Conservation (phyloP, 1,140 invertebrate genomes). For the Adoxophyes honmai region DNA sequence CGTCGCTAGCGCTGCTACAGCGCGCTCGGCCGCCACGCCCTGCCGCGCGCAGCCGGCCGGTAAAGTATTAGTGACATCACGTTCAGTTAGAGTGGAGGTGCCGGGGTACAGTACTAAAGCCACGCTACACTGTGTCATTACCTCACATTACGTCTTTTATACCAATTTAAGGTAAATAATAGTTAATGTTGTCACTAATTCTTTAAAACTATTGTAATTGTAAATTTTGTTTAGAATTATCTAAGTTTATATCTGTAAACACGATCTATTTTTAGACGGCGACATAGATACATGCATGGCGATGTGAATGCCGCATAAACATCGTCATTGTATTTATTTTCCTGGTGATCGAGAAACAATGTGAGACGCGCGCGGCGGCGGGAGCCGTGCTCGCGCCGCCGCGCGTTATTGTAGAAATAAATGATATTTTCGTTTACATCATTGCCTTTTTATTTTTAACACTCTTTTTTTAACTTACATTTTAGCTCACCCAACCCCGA, state of each 20-base stretch:
- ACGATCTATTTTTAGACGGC: constrained; percentile 53
- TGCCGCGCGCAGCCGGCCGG: too few relatives aligned
- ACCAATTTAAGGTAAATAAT: constrained; percentile 46
- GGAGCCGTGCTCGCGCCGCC: constrained; percentile 34
- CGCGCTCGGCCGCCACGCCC: too few relatives aligned
- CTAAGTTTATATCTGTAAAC: constrained; percentile 50
- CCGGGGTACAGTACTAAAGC: constrained; percentile 36
- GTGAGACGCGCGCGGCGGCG: constrained; percentile 65
- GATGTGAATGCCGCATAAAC: constrained; percentile 43
- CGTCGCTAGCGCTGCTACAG: too few relatives aligned
- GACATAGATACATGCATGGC: constrained; percentile 56
- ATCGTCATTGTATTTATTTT: constrained; percentile 67
- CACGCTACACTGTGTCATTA: constrained; percentile 62
- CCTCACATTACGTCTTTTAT: constrained; percentile 67
- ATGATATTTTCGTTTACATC: constrained; percentile 75
- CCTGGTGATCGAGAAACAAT: constrained; percentile 66
- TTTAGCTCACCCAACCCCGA: too few relatives aligned
- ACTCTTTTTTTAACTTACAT: too few relatives aligned
- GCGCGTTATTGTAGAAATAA: constrained; percentile 73
- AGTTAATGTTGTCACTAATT: constrained; percentile 67
- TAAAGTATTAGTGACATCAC: not conserved
- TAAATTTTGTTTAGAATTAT: constrained; percentile 52
- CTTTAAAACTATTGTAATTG: constrained; percentile 57
- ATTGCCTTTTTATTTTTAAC: constrained; percentile 53
- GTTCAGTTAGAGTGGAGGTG: constrained; percentile 43